phyloP scores from a whole-genome alignment of 2,113 vertebrate genomes.

The Andinoacara biseriatus region DNA sequence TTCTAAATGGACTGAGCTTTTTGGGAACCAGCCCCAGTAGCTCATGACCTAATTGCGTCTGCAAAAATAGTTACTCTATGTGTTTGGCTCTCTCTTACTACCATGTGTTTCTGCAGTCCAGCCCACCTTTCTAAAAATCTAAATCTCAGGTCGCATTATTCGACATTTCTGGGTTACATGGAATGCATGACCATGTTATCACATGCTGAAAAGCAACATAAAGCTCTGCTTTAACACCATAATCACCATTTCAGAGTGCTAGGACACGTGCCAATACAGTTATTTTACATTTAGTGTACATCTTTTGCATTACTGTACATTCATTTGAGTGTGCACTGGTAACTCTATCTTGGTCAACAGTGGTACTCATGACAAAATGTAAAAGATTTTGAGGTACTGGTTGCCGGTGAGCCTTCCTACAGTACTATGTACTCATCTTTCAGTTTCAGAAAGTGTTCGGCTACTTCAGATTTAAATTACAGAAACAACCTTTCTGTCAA shows the following conservation, averaged over 20 bases:
- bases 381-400: background rate
- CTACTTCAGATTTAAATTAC: background rate
- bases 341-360: constrained; percentile 37
- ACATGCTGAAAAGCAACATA: constrained; percentile 10
- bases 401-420: background rate
- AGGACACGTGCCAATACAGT: constrained; percentile 36
- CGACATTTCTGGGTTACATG: constrained; percentile 48
- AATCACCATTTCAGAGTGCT: constrained; percentile 32
- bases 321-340: constrained; percentile 36
- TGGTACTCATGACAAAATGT: constrained; percentile 2
- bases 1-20: constrained; percentile 45
- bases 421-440: background rate
- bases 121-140: constrained; percentile 12
- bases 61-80: constrained; percentile 48
- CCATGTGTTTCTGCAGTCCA: constrained; percentile 34
- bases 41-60: constrained; percentile 55
- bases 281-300: constrained; percentile 13
- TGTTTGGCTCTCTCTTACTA: constrained; percentile 32
- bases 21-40: constrained; percentile 36
- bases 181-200: constrained; percentile 36
- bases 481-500: too few relatives aligned
- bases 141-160: constrained; percentile 18
- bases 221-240: constrained; percentile 29
- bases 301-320: constrained; percentile 40
- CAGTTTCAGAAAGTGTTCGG: background rate